Evolutionary conservation across 2,113 vertebrate species (phyloP).

Genomic region (Smithornis capensis): DNA sequence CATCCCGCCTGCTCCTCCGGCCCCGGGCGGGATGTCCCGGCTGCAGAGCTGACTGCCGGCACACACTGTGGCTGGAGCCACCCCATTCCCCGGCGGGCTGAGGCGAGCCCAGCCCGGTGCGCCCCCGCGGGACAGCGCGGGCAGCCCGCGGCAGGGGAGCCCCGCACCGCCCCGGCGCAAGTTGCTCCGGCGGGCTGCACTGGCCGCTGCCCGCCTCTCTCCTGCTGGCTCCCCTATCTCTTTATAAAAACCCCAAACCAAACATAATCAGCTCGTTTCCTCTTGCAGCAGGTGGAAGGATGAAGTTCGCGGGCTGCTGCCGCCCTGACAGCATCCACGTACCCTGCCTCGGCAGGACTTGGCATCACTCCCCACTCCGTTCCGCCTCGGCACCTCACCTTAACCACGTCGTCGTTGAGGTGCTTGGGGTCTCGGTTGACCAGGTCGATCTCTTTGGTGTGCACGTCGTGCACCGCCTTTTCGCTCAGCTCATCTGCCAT

Average conservation of each 20-base stretch:
- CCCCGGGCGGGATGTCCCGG: neutral
- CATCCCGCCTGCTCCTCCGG: neutral
- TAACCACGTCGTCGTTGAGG: slow-evolving; percentile 94
- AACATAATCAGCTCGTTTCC: neutral
- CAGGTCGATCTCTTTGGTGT: slow-evolving; percentile 97
- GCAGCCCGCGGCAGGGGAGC: neutral
- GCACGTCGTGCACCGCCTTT: slow-evolving; percentile 86
- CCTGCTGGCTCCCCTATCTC: neutral
- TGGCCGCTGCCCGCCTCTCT: neutral
- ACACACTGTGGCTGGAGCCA: neutral
- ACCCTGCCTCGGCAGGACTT: neutral
- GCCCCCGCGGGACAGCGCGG: neutral
- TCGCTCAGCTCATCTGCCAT: slow-evolving; percentile 92
- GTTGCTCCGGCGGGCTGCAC: neutral
- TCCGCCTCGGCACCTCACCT: slow-evolving; percentile 77
- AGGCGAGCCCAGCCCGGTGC: neutral
- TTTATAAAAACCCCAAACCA: neutral
- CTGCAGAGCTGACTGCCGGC: neutral
- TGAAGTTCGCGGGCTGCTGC: neutral
- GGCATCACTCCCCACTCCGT: neutral
- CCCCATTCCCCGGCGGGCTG: neutral
- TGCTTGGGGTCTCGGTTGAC: slow-evolving; percentile 94
- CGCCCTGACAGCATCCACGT: neutral
- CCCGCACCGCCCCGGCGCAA: neutral
- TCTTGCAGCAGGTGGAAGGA: neutral